Conservation (phyloP, 2,113 vertebrate species). For the Chloropsis cyanopogon region DNA sequence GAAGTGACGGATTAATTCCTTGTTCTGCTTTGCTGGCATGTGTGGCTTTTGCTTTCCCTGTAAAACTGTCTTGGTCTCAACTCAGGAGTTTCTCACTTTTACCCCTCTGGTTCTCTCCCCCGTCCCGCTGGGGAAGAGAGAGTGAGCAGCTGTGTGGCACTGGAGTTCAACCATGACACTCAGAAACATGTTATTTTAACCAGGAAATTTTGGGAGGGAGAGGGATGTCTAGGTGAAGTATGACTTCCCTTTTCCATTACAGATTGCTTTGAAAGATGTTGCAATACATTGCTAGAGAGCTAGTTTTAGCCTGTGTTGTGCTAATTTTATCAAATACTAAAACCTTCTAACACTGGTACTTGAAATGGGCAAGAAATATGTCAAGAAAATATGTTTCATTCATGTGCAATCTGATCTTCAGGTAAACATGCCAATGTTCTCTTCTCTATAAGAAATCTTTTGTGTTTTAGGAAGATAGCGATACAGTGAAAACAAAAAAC, state of each 20-base stretch:
- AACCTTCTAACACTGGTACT: background rate
- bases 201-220: background rate
- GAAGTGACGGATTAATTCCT: background rate
- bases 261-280: background rate
- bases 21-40: background rate
- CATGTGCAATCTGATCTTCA: background rate
- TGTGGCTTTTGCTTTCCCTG: background rate
- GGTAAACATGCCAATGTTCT: rapidly evolving
- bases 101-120: background rate
- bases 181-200: background rate
- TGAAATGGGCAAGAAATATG: background rate
- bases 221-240: background rate
- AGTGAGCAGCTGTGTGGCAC: rapidly evolving
- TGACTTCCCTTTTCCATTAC: background rate
- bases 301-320: background rate
- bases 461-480: background rate
- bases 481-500: background rate
- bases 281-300: background rate
- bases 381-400: background rate
- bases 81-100: background rate
- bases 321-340: background rate
- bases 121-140: rapidly evolving
- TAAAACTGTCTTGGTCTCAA: background rate
- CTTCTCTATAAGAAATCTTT: background rate
- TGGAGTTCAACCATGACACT: background rate